Base-by-base conservation (phyloP, 1,140 invertebrate genomes). In the Epicauta chinensis region DNA sequence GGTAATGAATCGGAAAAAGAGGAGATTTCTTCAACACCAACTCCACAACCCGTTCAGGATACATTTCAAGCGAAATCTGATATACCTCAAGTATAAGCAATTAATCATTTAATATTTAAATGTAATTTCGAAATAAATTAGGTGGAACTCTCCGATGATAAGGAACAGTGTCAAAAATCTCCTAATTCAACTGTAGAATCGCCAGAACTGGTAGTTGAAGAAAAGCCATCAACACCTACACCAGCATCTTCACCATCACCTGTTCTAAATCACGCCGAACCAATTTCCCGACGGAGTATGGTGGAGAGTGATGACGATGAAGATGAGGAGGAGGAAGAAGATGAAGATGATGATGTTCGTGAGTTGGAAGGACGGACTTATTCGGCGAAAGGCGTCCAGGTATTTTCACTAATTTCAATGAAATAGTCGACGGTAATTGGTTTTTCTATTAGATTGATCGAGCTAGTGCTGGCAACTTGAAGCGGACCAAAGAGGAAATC, bases 401-500 rank as follows among this genome's bases (percentile, higher is more conserved):
- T 91, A 67, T 35, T 11, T 36, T 9, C 14, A 7, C 14, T 34
- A 13, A 36, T 35, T 46, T 5, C 16, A n/a, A n/a, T 17, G n/a
- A 14, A 29, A 29, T 12, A 30, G 5, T 23, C 23, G 23, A 23
- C 7, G 4, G 23, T 23, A 42, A 16, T 17, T 16, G 13, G 10
- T 10, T 4, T 35, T 65, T 61, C 23, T 67, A 67, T 13, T 58
- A 93, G 88, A 93, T 95, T 64, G 89, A 92, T 64, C 78, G 89
- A 55, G 86, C 86, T 1, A 93, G 90, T 67, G 93, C 92, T 2
- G 91, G 84, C 1, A 89, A 89, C 61, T 77, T 91, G 1, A 89
- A 84, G 67, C 72, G 87, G 41, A 80, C 77, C 35, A 86, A 84
- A 72, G 81, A 83, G 61, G 89, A 92, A 73, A 84, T 81, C 37